Evolutionary conservation across 1,140 invertebrate species (phyloP), one percentile per base, ranked within the genome.

Genomic region (Tetramorium parvispinum): DNA sequence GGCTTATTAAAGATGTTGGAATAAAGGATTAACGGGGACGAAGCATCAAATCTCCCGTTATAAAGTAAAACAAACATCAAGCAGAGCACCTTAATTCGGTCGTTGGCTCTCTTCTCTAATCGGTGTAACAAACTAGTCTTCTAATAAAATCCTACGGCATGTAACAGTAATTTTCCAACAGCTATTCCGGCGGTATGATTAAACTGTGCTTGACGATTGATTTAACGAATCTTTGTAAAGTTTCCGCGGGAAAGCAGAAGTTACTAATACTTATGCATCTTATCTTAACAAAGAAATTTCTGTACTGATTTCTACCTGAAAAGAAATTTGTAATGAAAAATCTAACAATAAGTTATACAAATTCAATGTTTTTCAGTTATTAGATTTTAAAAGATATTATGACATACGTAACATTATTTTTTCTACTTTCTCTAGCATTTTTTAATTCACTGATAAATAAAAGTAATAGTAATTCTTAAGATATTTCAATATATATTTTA

Each of bases 91-190:
- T 82, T 83, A 73, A 57, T 70, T 81, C 37, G 2, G 13, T 24
- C 24, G 4, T 32, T 46, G 55, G 37, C 27, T 21, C 24, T 71
- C 24, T 66, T 21, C 37, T 82, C 40, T 61, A 83, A 83, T 83
- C 40, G 4, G 8, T 75, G 27, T 59, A 83, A 83, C 68, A 75
- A 83, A 75, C 43, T 82, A 75, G n/a, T n/a, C 40, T 82, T 59
- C 4, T 83, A 75, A 75, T 83, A 73, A 73, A 82, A 73, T 71
- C 11, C 24, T 59, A 57, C 49, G 37, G 11, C 0, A n/a, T 24
- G 24, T 46, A 77, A 24, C 53, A 51, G 55, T 86, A 89, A 89
- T 89, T 88, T 88, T 85, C 66, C 76, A 59, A 63, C 37, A 10
- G 59, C 63, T 46, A 59, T 85, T 66, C 46, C 49, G 32, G 4